Evolutionary conservation across 2,797 vertebrate species (phyloP), one percentile per base, ranked within the genome.

Genomic region (Rhinatrema bivittatum): DNA sequence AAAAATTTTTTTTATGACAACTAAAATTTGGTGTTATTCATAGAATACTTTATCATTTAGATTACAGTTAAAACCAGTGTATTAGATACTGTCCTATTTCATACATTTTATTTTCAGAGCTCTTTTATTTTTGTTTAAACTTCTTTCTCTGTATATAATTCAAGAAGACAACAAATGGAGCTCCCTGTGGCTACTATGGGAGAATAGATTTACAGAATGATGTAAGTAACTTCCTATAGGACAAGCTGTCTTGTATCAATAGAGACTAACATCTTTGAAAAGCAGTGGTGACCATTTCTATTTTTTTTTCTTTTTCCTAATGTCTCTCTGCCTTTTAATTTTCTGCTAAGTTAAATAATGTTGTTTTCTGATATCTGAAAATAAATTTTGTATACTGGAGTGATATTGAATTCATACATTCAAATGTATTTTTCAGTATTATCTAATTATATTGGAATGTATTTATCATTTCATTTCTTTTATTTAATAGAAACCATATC

Each of bases 161-260:
- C n/a, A n/a, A n/a, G n/a, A n/a, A n/a, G n/a, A n/a, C n/a, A 76
- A 70, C 71, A 60, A 78, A 74, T 29, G 63, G 74, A 42, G 60
- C 61, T 65, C n/a, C n/a, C n/a, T n/a, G n/a, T n/a, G n/a, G 54
- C 55, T 78, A 49, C 53, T 82, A 61, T 53, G 72, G 77, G 16
- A 56, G 62, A 69, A 70, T 83, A 70, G 72, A 83, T 67, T 74
- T 83, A 56, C 61, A 74, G 63, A 79, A 79, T 36, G 63, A 72
- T 59, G 62, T 76, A 56, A 82, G 67, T 42, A n/a, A n/a, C n/a
- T 62, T 51, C 44, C 17, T 47, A 2, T 38, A 39, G 18, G 10
- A 2, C 37, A 6, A 37, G 10, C 25, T 5, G 8, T 0, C 66
- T 74, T 58, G 42, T 15, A 7, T 42, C 36, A 13, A 41, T 48